A percentile compares a stretch with the other conserved stretches of the same genome.
phyloP scores from a whole-genome alignment of 2,888 invertebrate genomes.

The Mythimna impura region DNA sequence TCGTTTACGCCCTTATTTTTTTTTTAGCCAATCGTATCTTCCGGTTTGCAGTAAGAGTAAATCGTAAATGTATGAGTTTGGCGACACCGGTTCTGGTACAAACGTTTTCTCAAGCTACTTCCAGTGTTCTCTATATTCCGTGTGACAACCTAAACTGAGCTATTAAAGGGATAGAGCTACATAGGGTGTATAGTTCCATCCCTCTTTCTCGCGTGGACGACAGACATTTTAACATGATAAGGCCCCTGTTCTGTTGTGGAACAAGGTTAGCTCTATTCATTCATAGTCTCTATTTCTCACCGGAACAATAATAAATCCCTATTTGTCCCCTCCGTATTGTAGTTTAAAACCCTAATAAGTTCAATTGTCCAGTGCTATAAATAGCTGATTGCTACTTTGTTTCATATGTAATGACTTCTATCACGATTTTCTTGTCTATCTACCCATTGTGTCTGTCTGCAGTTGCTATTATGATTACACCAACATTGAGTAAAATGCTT shows the following conservation, averaged over 20 bases:
- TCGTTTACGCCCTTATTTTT: no score
- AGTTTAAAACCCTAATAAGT: background rate
- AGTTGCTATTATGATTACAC: slow-evolving; percentile 3
- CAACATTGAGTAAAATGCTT: slow-evolving; percentile 17
- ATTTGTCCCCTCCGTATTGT: background rate
- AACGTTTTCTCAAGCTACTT: no score
- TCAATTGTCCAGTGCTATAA: background rate
- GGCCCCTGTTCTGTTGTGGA: background rate
- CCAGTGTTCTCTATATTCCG: no score
- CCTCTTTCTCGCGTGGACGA: no score
- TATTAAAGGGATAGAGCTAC: no score
- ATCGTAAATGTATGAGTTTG: no score
- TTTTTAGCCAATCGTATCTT: no score
- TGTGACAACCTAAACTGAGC: no score
- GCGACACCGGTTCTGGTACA: no score
- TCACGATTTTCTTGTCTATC: slow-evolving; percentile 29
- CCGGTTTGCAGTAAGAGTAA: no score
- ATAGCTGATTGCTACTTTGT: background rate
- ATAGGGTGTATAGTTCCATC: no score
- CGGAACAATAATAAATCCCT: background rate
- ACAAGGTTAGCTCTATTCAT: background rate
- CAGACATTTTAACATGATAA: no score
- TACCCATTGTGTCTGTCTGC: slow-evolving; percentile 7
- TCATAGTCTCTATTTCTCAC: background rate
- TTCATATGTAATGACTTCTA: background rate